Percentiles rank a stretch among this genome's conserved stretches.
Conservation (phyloP, 1,140 invertebrate genomes). For the Lamellibrachia luymesi region DNA sequence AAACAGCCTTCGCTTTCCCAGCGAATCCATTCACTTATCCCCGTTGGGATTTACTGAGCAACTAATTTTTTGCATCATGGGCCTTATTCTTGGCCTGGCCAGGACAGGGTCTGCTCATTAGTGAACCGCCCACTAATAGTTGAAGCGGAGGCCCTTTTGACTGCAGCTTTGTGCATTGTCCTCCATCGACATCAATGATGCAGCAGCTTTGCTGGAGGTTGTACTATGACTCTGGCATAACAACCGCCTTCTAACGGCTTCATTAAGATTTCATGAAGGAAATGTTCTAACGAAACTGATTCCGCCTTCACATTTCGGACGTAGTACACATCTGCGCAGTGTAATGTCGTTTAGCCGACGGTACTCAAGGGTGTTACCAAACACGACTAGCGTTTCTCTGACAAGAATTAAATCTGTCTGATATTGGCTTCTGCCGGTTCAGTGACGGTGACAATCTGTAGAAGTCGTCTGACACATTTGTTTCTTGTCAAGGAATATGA, state of each 20-base stretch:
- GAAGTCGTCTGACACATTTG: neutral
- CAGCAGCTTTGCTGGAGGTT: neutral
- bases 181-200: neutral
- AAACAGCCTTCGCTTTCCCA: neutral
- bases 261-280: slow-evolving; percentile 5
- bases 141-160: neutral
- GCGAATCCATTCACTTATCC: neutral
- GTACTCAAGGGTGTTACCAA: neutral
- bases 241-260: neutral
- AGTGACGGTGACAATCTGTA: neutral
- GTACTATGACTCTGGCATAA: neutral
- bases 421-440: neutral
- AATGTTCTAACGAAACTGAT: slow-evolving; percentile 1
- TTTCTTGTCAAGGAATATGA: neutral
- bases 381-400: neutral
- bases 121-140: neutral
- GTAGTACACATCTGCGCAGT: neutral
- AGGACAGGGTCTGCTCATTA: neutral
- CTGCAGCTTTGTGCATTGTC: neutral
- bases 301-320: neutral
- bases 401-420: neutral
- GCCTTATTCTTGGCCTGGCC: neutral
- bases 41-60: neutral
- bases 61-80: neutral
- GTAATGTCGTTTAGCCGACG: neutral